Conservation (phyloP, 2,113 vertebrate species). For the Platichthys stellatus region DNA sequence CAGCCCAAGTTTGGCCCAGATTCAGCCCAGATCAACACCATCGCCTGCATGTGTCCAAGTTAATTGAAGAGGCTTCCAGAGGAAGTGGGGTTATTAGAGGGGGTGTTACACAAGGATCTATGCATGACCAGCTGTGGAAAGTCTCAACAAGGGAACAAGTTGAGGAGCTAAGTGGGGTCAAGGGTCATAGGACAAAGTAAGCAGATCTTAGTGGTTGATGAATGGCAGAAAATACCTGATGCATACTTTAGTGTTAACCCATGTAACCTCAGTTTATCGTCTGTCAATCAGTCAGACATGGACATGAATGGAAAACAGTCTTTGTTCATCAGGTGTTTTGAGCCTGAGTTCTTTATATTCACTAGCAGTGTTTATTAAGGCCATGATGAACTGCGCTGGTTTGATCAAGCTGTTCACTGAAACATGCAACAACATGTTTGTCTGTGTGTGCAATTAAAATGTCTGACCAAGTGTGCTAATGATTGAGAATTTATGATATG, state of each 20-base stretch:
- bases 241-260: background rate
- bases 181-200: conserved; percentile 36
- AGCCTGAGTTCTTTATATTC: conserved; percentile 30
- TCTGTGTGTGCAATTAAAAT: background rate
- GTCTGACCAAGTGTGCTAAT: conserved; percentile 19
- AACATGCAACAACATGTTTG: conserved; percentile 39
- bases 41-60: conserved; percentile 70
- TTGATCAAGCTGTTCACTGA: conserved; percentile 24
- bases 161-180: conserved; percentile 61
- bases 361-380: conserved; percentile 34
- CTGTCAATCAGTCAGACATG: conserved; percentile 10
- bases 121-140: conserved; percentile 64
- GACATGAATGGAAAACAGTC: background rate
- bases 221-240: conserved; percentile 73
- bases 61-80: conserved; percentile 62
- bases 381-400: conserved; percentile 44
- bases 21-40: conserved; percentile 73
- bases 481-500: conserved; percentile 36
- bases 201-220: conserved; percentile 17
- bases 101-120: conserved; percentile 63
- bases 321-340: conserved; percentile 69
- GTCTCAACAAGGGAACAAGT: conserved; percentile 56
- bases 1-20: conserved; percentile 48
- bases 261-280: background rate
- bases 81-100: conserved; percentile 2